Percentiles rank a stretch among this genome's conserved stretches.
These are phyloP conservation scores for Adelphocoris suturalis DNA, from an alignment of 2,888 invertebrate genomes.

Conservation along the genomic window DNA sequence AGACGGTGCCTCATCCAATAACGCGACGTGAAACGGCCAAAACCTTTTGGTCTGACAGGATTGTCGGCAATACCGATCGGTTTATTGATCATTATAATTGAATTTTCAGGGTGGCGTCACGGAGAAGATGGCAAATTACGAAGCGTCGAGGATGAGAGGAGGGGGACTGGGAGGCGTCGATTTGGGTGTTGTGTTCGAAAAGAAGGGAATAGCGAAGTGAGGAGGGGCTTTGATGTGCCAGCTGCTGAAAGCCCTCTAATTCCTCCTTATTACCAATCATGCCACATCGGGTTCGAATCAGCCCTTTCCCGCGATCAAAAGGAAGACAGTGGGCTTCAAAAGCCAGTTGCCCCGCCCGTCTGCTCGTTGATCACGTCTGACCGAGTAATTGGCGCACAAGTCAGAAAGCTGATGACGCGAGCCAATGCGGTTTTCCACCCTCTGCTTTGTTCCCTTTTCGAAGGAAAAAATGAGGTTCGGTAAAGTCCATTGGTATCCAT, in stretches of 20 bases:
- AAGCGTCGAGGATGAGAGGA: background rate
- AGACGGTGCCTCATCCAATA: too few relatives aligned
- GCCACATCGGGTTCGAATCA: background rate
- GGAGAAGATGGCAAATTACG: background rate
- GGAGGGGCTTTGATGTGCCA: constrained; percentile 8
- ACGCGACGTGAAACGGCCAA: too few relatives aligned
- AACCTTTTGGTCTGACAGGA: too few relatives aligned
- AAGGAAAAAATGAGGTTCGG: too few relatives aligned
- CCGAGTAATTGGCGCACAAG: background rate
- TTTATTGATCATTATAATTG: constrained; percentile 7
- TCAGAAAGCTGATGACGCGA: background rate
- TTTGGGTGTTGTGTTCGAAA: background rate
- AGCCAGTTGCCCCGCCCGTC: background rate
- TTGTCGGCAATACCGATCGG: background rate
- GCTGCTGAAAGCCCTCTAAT: background rate
- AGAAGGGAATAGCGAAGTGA: background rate
- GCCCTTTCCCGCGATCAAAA: background rate
- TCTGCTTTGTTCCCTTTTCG: too few relatives aligned
- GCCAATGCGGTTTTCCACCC: background rate
- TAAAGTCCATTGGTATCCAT: too few relatives aligned
- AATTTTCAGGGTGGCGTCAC: background rate
- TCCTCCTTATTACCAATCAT: constrained; percentile 9
- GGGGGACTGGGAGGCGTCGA: background rate
- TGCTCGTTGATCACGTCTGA: background rate
- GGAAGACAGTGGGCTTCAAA: background rate